These are phyloP conservation scores for Caenorhabditis uteleia DNA, from an alignment of 2,888 invertebrate species.

Conservation along the genomic window DNA sequence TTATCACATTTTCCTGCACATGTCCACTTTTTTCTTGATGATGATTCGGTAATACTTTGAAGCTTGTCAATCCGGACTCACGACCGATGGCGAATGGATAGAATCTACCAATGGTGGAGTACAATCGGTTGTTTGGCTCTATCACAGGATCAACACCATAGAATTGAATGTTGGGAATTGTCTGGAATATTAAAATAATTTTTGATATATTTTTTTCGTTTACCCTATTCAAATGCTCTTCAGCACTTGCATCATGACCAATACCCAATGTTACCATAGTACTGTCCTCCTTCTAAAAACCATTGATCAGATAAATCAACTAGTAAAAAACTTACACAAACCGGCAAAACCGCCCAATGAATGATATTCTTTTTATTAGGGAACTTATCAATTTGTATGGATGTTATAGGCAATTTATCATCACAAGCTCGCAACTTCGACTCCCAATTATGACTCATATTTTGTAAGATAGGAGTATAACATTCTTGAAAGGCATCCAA, in stretches of 20 bases:
- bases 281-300: no score
- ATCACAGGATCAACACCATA: conserved; percentile 19
- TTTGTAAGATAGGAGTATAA: no score
- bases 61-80: conserved; percentile 12
- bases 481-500: no score
- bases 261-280: conserved; percentile 26
- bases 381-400: no score
- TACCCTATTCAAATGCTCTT: conserved; percentile 15
- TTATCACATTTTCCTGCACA: conserved; percentile 10
- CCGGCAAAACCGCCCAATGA: no score
- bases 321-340: no score
- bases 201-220: no score
- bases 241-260: conserved; percentile 22
- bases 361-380: no score
- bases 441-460: no score
- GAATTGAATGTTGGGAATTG: conserved; percentile 18
- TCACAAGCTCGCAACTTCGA: no score
- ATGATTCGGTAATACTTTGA: conserved; percentile 7
- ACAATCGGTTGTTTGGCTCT: conserved; percentile 19
- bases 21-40: conserved; percentile 14
- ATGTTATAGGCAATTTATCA: no score
- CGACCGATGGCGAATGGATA: conserved; percentile 20
- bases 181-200: not conserved
- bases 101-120: conserved; percentile 15
- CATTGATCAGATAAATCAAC: no score